phyloP scores from a whole-genome alignment of 2,113 vertebrate genomes.

The Emydocephalus ijimae region DNA sequence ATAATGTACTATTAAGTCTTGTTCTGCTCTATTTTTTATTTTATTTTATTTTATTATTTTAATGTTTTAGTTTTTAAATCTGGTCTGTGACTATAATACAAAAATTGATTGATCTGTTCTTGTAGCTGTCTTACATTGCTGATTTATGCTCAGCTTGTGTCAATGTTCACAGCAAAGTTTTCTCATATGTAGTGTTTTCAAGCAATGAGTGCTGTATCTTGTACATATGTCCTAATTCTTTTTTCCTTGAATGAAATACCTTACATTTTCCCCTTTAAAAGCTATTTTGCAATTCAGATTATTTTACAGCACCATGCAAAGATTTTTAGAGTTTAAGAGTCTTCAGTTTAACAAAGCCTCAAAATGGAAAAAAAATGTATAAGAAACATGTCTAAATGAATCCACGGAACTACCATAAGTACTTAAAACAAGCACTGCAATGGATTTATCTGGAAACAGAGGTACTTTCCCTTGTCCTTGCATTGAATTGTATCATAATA shows the following conservation, averaged over 20 bases:
- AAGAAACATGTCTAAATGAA: background rate
- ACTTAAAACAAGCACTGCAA: background rate
- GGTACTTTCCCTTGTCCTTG: background rate
- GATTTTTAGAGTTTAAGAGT: background rate
- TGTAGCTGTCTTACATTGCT: background rate
- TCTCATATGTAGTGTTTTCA: background rate
- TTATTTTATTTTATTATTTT: background rate
- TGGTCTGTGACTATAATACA: background rate
- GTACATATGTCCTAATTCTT: background rate
- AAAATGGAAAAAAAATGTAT: background rate
- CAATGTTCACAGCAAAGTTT: background rate
- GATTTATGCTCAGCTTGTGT: background rate
- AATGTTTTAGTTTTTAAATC: background rate
- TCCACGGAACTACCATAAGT: background rate
- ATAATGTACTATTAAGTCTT: background rate
- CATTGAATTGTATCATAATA: background rate
- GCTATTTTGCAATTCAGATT: background rate
- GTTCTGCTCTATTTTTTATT: background rate
- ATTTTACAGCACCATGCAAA: background rate
- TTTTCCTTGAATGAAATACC: background rate
- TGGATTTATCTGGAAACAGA: background rate
- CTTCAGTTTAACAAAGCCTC: background rate
- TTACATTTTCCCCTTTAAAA: background rate
- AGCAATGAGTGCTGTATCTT: background rate
- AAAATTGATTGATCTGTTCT: background rate